Conservation (phyloP, 2,888 invertebrate species). For the Autographa gamma region DNA sequence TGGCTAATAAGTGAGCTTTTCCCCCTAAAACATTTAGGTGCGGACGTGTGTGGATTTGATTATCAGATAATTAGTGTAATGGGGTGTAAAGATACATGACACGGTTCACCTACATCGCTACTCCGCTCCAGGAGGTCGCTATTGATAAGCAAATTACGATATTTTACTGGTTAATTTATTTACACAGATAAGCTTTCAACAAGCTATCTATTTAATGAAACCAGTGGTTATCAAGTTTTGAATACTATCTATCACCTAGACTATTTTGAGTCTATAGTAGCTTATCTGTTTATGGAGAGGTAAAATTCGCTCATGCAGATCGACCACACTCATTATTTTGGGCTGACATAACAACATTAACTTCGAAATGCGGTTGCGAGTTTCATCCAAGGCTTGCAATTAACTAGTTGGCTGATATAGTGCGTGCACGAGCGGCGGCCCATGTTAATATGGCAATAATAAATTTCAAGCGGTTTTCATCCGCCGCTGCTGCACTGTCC, state of each 20-base stretch:
- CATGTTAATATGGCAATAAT: conserved; percentile 86
- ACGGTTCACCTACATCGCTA: conserved; percentile 59
- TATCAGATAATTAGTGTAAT: conserved; percentile 71
- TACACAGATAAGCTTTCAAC: conserved; percentile 17
- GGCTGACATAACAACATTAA: conserved; percentile 82
- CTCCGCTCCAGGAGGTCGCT: conserved; percentile 64
- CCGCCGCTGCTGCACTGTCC: conserved; percentile 68
- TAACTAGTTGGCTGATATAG: conserved; percentile 84
- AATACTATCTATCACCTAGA: conserved; percentile 28
- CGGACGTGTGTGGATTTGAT: conserved; percentile 62
- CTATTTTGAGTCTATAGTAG: conserved; percentile 23
- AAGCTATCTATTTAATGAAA: conserved; percentile 26
- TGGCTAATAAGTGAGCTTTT: conserved; percentile 31
- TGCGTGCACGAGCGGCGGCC: conserved; percentile 72
- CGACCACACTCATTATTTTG: conserved; percentile 79
- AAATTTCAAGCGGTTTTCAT: conserved; percentile 82
- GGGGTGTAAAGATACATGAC: conserved; percentile 67
- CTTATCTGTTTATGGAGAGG: conserved; percentile 18
- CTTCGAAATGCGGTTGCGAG: conserved; percentile 84
- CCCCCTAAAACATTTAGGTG: conserved; percentile 37
- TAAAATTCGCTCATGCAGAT: conserved; percentile 65
- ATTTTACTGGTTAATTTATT: conserved; percentile 30
- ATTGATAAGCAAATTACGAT: conserved; percentile 47
- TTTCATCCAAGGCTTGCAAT: conserved; percentile 85
- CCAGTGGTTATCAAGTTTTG: conserved; percentile 11